phyloP scores from a whole-genome alignment of 1,140 invertebrate species.

The Drosophila setifemur region DNA sequence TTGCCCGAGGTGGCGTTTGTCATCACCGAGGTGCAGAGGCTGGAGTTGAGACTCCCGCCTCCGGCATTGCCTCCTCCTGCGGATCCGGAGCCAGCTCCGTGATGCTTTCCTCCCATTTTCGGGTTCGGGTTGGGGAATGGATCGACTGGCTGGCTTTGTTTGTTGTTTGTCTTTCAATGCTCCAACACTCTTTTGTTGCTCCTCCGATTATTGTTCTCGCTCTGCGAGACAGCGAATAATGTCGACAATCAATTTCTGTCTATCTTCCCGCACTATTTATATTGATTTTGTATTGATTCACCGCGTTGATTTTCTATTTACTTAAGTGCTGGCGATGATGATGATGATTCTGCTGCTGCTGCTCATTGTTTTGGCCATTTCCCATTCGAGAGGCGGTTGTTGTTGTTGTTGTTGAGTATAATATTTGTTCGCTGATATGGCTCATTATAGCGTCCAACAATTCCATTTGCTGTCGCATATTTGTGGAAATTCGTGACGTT shows the following conservation, averaged over 20 bases:
- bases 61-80: constrained; percentile 13
- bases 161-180: constrained; percentile 22
- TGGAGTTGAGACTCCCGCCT: constrained; percentile 72
- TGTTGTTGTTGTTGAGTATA: constrained; percentile 44
- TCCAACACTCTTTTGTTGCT: constrained; percentile 5
- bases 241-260: constrained; percentile 62
- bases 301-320: constrained; percentile 75
- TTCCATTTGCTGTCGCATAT: constrained; percentile 58
- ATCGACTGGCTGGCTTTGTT: constrained; percentile 16
- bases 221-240: constrained; percentile 40
- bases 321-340: constrained; percentile 56
- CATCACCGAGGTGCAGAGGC: constrained; percentile 82
- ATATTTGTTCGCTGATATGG: constrained; percentile 70
- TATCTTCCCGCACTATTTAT: constrained; percentile 54
- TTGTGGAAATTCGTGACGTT: constrained; percentile 24
- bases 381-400: constrained; percentile 36
- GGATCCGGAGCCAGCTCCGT: constrained; percentile 9
- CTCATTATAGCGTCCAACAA: constrained; percentile 65
- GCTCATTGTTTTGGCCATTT: constrained; percentile 43
- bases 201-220: constrained; percentile 16
- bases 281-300: constrained; percentile 77
- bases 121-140: not conserved
- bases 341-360: constrained; percentile 13
- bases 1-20: constrained; percentile 76
- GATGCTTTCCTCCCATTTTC: constrained; percentile 65